These are phyloP conservation scores for Turnix velox DNA, from an alignment of 2,113 vertebrate genomes.

Conservation along the genomic window DNA sequence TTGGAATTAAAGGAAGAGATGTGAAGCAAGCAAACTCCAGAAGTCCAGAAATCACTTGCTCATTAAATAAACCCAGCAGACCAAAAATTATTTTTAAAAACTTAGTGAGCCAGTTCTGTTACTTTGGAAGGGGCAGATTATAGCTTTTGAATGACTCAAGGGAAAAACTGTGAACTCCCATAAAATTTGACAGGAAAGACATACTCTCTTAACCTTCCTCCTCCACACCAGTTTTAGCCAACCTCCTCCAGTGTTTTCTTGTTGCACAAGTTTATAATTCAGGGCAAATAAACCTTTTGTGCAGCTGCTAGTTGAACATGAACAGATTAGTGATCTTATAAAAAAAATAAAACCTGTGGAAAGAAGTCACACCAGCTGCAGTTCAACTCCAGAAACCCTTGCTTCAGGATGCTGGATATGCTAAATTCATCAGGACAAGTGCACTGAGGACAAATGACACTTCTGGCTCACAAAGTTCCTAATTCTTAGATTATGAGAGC, in stretches of 20 bases:
- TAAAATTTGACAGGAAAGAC: not conserved
- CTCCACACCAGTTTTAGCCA: not conserved
- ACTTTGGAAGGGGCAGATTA: not conserved
- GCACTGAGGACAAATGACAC: not conserved
- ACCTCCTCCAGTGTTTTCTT: not conserved
- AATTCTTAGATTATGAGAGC: not conserved
- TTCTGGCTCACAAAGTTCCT: not conserved
- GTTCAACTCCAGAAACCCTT: not conserved
- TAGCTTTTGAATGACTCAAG: not conserved
- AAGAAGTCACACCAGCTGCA: not conserved
- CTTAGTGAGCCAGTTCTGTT: not conserved
- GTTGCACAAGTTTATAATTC: not conserved
- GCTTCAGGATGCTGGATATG: not conserved
- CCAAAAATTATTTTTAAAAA: not conserved
- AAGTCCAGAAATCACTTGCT: not conserved
- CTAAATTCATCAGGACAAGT: not conserved
- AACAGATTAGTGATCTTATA: not conserved
- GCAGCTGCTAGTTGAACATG: not conserved
- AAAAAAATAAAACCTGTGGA: not conserved
- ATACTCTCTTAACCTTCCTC: not conserved
- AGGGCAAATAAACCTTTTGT: not conserved
- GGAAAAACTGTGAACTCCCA: not conserved
- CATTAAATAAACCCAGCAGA: not conserved
- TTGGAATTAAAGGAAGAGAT: not conserved
- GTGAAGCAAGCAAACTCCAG: not conserved